These are phyloP conservation scores for Microtus oregoni DNA, from an alignment of 2,113 vertebrate species.

Conservation along the genomic window DNA sequence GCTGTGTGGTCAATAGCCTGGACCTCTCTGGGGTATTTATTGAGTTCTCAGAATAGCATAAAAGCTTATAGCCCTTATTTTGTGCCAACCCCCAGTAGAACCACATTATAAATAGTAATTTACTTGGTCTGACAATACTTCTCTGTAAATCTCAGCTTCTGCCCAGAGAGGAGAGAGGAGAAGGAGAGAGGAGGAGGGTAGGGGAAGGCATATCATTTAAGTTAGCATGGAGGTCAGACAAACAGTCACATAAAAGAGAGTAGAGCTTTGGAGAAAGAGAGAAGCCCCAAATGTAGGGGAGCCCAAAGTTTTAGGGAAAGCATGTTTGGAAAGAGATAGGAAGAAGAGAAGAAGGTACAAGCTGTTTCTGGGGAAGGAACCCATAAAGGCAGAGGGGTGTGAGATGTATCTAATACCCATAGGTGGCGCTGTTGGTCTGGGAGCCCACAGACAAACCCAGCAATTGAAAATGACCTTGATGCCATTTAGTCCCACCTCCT, in stretches of 20 bases:
- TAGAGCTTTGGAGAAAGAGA: neutral
- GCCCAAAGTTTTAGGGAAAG: neutral
- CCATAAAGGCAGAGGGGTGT: neutral
- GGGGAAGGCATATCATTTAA: neutral
- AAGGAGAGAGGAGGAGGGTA: too few relatives aligned
- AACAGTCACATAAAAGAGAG: neutral
- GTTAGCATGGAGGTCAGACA: neutral
- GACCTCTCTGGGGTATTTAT: neutral
- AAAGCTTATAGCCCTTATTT: neutral
- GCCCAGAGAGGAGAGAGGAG: neutral
- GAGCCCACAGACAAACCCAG: neutral
- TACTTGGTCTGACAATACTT: neutral
- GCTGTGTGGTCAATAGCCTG: neutral
- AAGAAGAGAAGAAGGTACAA: neutral
- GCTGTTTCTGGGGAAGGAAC: neutral
- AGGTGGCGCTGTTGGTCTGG: neutral
- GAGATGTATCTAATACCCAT: neutral
- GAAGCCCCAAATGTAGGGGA: neutral
- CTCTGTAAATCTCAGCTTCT: neutral
- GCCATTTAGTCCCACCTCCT: neutral
- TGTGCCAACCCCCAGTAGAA: neutral
- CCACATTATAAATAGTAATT: neutral
- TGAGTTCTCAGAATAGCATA: neutral
- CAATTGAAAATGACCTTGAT: neutral
- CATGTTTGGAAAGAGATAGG: neutral